A percentile compares a stretch with the other conserved stretches of the same genome.
Evolutionary conservation across 2,797 vertebrate species (phyloP).

Genomic region (Macropus fuliginosus): DNA sequence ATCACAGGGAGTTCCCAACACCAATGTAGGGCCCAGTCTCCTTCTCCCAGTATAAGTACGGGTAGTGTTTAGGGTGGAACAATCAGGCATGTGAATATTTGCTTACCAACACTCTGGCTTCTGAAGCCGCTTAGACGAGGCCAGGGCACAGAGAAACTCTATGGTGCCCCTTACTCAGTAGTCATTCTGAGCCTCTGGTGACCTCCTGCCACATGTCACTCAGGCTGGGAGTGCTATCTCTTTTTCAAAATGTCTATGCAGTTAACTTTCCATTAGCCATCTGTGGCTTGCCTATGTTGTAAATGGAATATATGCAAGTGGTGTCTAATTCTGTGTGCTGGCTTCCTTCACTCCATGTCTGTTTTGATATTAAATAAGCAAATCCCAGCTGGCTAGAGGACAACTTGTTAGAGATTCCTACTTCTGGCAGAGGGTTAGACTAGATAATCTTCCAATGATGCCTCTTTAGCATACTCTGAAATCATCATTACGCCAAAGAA

Average conservation of each 20-base stretch:
- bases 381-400: not conserved
- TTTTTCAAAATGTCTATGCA: not conserved
- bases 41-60: not conserved
- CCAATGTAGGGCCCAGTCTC: not conserved
- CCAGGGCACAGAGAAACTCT: not conserved
- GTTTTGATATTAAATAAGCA: slow-evolving; percentile 28
- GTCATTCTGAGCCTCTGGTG: not conserved
- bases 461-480: not conserved
- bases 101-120: no score
- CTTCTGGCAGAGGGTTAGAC: not conserved
- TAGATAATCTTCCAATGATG: not conserved
- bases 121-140: not conserved
- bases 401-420: not conserved
- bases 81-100: not conserved
- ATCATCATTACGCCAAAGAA: slow-evolving; percentile 39
- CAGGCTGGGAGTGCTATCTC: no score
- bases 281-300: not conserved
- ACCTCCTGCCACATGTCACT: not conserved
- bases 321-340: slow-evolving; percentile 10
- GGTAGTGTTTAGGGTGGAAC: not conserved
- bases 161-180: not conserved
- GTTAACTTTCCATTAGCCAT: not conserved
- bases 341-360: not conserved
- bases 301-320: slow-evolving; percentile 14
- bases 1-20: not conserved